phyloP scores from a whole-genome alignment of 1,140 invertebrate species.

The Triops cancriformis region DNA sequence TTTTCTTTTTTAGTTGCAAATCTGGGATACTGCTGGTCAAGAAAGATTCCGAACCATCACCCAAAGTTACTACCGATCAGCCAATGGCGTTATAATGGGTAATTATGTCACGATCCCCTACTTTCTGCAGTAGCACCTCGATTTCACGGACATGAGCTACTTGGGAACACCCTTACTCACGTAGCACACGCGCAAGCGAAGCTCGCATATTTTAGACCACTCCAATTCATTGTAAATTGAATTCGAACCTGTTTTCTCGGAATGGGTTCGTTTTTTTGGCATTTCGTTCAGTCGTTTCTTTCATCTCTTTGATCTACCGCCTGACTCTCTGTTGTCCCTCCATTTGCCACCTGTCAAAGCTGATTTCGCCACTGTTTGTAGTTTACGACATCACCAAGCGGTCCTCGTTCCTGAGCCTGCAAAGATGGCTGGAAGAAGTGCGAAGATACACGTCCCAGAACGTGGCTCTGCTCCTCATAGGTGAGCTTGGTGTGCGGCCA shows the following conservation, averaged over 20 bases:
- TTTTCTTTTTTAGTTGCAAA: conserved; percentile 62
- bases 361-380: conserved; percentile 39
- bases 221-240: no score
- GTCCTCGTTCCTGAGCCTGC: conserved; percentile 75
- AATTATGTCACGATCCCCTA: background rate
- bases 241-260: no score
- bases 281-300: no score
- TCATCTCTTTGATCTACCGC: no score
- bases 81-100: conserved; percentile 49
- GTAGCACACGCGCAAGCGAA: no score
- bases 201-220: no score
- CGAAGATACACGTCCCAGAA: conserved; percentile 81
- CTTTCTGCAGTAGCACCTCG: conserved; percentile 23
- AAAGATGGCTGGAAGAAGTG: conserved; percentile 91
- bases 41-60: conserved; percentile 51
- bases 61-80: conserved; percentile 52
- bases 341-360: no score
- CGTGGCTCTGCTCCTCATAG: conserved; percentile 79
- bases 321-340: no score
- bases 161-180: no score
- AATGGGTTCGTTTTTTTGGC: no score
- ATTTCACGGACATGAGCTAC: no score
- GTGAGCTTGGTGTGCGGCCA: conserved; percentile 50
- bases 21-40: conserved; percentile 55
- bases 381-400: conserved; percentile 92